phyloP scores from a whole-genome alignment of 2,113 vertebrate species.

The Limnothrissa miodon region DNA sequence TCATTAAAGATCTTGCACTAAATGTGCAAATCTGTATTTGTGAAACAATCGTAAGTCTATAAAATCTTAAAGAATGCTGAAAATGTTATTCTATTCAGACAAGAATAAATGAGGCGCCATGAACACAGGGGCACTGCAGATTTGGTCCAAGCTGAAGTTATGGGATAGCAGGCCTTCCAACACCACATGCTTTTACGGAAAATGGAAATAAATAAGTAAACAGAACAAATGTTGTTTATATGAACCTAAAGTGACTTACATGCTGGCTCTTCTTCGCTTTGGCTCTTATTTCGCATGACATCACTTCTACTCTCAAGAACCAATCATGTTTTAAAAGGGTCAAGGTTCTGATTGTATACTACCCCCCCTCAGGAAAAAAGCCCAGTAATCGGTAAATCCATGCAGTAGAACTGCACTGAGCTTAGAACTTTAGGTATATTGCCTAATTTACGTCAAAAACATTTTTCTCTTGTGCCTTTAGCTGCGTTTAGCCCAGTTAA shows the following conservation, averaged over 20 bases:
- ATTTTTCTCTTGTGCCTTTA: too few species aligned
- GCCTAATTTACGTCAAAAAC: not conserved
- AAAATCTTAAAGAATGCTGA: not conserved
- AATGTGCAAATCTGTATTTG: too few species aligned
- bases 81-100: not conserved
- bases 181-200: constrained; percentile 40
- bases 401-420: not conserved
- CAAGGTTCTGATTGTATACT: constrained; percentile 23
- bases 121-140: not conserved
- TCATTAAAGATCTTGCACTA: not conserved
- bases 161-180: constrained; percentile 5
- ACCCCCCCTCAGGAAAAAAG: not conserved
- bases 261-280: constrained; percentile 26
- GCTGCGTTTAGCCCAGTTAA: too few species aligned
- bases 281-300: constrained; percentile 68
- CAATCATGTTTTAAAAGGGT: constrained; percentile 63
- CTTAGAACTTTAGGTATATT: not conserved
- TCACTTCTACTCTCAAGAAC: constrained; percentile 57
- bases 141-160: not conserved
- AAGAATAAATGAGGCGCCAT: not conserved
- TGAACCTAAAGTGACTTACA: constrained; percentile 53
- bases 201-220: constrained; percentile 65
- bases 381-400: constrained; percentile 19
- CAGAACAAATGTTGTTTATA: constrained; percentile 66
- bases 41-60: not conserved